phyloP scores from a whole-genome alignment of 64 coral and sea anemone genomes.

The Trachythela sp. region DNA sequence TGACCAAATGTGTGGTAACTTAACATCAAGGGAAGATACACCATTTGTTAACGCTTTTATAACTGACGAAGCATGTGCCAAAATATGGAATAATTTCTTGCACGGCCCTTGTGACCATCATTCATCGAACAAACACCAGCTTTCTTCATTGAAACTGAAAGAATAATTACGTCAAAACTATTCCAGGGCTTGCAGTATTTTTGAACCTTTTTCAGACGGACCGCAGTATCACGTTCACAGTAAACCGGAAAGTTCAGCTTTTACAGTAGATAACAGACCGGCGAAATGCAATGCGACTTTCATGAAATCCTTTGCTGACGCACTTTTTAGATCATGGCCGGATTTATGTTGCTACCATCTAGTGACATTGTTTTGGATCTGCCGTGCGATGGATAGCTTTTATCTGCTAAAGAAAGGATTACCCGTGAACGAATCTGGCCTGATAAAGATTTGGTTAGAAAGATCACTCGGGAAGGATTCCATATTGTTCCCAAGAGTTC shows the following conservation, averaged over 20 bases:
- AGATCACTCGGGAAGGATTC: neutral
- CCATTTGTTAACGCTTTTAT: neutral
- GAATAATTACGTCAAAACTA: too few relatives aligned
- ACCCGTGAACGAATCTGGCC: neutral
- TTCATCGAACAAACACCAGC: neutral
- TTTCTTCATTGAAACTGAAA: neutral
- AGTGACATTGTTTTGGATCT: neutral
- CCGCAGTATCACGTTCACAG: too few relatives aligned
- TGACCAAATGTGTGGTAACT: neutral
- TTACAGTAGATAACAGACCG: too few relatives aligned
- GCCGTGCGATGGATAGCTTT: neutral
- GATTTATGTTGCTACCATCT: neutral
- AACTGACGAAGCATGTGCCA: neutral
- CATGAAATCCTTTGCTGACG: too few relatives aligned
- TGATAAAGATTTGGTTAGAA: neutral
- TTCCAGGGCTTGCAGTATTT: too few relatives aligned
- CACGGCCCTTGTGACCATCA: neutral
- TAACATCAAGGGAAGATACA: neutral
- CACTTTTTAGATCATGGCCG: too few relatives aligned
- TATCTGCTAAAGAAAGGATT: neutral
- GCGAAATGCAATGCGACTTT: too few relatives aligned
- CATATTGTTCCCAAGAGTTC: slow-evolving; percentile 8
- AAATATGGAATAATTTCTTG: neutral
- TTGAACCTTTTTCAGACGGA: too few relatives aligned
- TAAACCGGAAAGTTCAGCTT: too few relatives aligned